Evolutionary conservation across 2,888 invertebrate species (phyloP).

Genomic region (Pseudococcus viburni): DNA sequence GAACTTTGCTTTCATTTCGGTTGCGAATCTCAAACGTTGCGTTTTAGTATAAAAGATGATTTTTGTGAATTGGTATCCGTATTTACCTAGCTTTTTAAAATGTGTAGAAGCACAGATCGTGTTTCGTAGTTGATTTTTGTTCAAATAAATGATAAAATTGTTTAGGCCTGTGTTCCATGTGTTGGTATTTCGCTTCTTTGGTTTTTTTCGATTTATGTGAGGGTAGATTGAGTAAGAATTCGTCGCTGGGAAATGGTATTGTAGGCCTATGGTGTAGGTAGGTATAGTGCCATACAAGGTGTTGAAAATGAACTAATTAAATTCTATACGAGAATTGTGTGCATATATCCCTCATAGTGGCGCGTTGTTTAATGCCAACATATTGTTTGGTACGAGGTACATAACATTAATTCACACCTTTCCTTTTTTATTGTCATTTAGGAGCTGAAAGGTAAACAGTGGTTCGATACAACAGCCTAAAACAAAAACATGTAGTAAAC

Average conservation of each 20-base stretch:
- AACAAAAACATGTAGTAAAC: conserved; percentile 22
- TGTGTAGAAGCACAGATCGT: not conserved
- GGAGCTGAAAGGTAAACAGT: conserved; percentile 5
- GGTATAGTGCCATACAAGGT: not conserved
- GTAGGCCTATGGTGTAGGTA: not conserved
- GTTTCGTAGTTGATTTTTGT: not conserved
- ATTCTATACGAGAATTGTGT: not conserved
- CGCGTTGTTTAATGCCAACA: not conserved
- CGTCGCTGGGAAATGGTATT: too few species aligned
- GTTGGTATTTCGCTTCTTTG: not conserved
- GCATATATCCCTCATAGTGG: not conserved
- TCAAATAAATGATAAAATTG: not conserved
- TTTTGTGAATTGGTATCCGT: not conserved
- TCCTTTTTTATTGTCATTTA: conserved; percentile 17
- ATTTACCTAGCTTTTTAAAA: not conserved
- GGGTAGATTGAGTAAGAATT: not conserved
- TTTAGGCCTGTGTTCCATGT: not conserved
- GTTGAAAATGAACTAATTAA: conserved; percentile 11
- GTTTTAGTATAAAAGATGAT: not conserved
- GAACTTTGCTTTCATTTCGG: conserved; percentile 68
- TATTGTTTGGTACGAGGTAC: not conserved
- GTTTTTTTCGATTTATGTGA: not conserved
- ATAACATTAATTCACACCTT: conserved; percentile 39
- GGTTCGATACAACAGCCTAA: conserved; percentile 12
- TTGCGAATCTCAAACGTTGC: conserved; percentile 68